These are phyloP conservation scores for Macrosiphum euphorbiae DNA, from an alignment of 2,888 invertebrate species.

Conservation along the genomic window DNA sequence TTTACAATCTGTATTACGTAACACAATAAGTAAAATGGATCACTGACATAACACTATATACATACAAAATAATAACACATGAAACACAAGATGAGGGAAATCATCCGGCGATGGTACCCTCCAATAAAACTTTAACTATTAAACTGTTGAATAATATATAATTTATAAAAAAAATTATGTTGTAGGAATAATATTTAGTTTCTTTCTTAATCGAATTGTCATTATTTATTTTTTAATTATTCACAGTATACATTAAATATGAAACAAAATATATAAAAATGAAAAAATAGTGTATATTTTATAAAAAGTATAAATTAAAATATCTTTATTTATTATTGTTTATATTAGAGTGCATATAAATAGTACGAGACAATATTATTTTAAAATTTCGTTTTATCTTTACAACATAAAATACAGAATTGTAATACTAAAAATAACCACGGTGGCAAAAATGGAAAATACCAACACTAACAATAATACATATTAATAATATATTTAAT, in stretches of 20 bases:
- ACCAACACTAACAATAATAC: not conserved
- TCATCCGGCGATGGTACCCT: too few relatives aligned
- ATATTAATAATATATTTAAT: not conserved
- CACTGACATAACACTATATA: too few relatives aligned
- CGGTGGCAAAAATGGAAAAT: not conserved
- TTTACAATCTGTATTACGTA: too few relatives aligned
- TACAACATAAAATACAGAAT: not conserved
- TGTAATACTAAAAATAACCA: not conserved
- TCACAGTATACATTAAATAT: not conserved
- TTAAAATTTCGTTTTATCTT: conserved; percentile 11
- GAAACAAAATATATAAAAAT: not conserved
- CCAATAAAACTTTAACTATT: not conserved
- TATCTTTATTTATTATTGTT: not conserved
- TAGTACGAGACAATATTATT: not conserved
- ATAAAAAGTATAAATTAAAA: not conserved
- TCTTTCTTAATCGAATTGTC: not conserved
- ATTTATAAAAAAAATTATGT: not conserved
- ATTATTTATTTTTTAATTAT: not conserved
- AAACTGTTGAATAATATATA: not conserved
- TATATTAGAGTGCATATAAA: not conserved
- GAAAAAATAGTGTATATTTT: not conserved
- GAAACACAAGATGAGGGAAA: too few relatives aligned
- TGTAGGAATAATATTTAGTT: not conserved
- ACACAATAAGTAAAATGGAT: too few relatives aligned
- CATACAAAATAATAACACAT: too few relatives aligned